Percentiles rank a stretch among this genome's conserved stretches.
Conservation (phyloP, 2,888 invertebrate genomes). For the Didymodactylos carnosus region DNA sequence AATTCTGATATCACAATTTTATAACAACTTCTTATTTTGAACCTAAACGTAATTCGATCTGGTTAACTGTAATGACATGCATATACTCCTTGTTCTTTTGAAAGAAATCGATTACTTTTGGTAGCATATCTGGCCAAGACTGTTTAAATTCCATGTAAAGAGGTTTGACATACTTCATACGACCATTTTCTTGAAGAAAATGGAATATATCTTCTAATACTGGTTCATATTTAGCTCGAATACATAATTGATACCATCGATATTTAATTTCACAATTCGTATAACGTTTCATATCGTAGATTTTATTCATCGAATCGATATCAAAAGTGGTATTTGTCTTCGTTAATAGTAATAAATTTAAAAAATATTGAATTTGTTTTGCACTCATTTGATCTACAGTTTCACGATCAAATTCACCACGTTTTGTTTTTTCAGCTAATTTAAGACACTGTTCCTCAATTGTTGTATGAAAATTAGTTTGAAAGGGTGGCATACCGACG, state of each 20-base stretch:
- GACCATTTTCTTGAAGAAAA: conserved; percentile 8
- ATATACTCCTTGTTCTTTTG: neutral
- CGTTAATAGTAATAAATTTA: neutral
- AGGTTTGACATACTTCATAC: conserved; percentile 14
- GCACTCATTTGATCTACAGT: neutral
- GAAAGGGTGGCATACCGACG: conserved; percentile 68
- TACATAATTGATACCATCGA: conserved; percentile 7
- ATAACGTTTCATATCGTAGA: neutral
- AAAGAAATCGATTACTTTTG: neutral
- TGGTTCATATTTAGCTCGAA: conserved; percentile 7
- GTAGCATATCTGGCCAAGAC: neutral
- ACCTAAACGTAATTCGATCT: neutral
- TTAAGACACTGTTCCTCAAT: neutral
- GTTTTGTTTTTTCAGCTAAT: neutral
- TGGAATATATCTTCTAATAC: neutral
- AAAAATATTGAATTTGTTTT: neutral
- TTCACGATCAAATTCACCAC: no score
- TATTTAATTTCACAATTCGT: conserved; percentile 13
- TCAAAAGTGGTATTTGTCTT: neutral
- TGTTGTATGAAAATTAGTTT: conserved; percentile 35
- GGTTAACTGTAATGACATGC: neutral
- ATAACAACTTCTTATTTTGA: no score
- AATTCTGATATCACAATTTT: no score
- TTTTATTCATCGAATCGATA: neutral
- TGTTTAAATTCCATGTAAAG: conserved; percentile 1